Conservation (phyloP, 2,797 vertebrate species). For the Siniperca undulata region DNA sequence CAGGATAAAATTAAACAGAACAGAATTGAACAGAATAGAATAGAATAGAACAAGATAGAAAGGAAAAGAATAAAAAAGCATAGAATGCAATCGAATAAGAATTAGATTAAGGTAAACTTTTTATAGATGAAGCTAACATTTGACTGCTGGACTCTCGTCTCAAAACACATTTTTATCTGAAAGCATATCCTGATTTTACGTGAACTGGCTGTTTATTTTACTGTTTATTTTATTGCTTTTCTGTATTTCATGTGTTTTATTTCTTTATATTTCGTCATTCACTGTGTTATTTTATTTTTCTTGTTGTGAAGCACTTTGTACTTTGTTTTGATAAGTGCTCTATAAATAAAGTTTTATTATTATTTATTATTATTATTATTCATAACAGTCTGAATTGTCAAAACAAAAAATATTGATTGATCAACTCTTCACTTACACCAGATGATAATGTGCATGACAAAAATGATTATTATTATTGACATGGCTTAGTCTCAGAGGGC, state of each 20-base stretch:
- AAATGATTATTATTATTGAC: not conserved
- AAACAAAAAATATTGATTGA: not conserved
- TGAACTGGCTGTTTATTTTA: too few species aligned
- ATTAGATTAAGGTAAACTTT: not conserved
- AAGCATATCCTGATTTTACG: too few species aligned
- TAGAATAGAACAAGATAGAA: not conserved
- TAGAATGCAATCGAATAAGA: too few species aligned
- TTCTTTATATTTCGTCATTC: too few species aligned
- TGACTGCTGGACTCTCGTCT: not conserved
- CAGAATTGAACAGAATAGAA: not conserved
- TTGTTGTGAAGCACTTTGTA: too few species aligned
- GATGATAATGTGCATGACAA: not conserved
- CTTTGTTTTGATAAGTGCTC: too few species aligned
- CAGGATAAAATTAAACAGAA: not conserved
- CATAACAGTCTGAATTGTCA: not conserved
- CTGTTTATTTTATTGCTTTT: too few species aligned
- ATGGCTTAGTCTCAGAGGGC: not conserved
- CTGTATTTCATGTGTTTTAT: too few species aligned
- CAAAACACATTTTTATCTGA: too few species aligned
- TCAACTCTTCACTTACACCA: not conserved
- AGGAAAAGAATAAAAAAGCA: not conserved
- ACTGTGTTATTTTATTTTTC: too few species aligned
- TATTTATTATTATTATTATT: too few species aligned
- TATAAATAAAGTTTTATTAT: too few species aligned
- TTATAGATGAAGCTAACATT: not conserved